phyloP scores from a whole-genome alignment of 2,113 vertebrate genomes.

The Tylochromis polylepis region DNA sequence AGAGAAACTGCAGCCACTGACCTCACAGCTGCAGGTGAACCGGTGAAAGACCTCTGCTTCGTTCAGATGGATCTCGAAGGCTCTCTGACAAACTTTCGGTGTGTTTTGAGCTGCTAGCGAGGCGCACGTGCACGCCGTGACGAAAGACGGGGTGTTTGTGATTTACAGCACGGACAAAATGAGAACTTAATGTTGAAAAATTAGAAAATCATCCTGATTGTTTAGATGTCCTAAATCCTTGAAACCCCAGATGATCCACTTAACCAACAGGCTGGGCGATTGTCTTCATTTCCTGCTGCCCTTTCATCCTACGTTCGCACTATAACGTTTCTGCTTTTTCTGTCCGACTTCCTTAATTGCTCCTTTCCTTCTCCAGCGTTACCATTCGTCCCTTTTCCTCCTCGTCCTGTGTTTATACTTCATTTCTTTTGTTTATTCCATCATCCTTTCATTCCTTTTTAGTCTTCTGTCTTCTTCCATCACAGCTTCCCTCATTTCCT shows the following conservation, averaged over 20 bases:
- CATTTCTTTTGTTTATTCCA: not conserved
- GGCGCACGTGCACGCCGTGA: not conserved
- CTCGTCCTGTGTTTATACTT: not conserved
- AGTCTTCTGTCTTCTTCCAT: not conserved
- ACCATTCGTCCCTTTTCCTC: fast-evolving
- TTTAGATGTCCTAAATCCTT: not conserved
- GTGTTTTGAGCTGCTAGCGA: not conserved
- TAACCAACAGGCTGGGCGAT: not conserved
- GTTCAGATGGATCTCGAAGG: not conserved
- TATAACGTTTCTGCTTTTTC: not conserved
- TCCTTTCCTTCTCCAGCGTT: not conserved
- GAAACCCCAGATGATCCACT: not conserved
- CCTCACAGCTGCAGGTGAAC: not conserved
- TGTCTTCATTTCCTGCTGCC: not conserved
- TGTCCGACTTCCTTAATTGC: not conserved
- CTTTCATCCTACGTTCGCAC: not conserved
- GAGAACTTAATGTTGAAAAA: no score
- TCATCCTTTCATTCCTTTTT: not conserved
- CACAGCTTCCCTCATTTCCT: not conserved
- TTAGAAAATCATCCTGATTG: fast-evolving
- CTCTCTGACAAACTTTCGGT: not conserved
- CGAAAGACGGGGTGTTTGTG: not conserved
- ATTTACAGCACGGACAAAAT: not conserved
- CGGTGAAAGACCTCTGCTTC: fast-evolving
- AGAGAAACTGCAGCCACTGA: not conserved